Percentiles rank a stretch among this genome's conserved stretches.
These are phyloP conservation scores for Dryas iulia DNA, from an alignment of 1,140 invertebrate species.

Conservation along the genomic window DNA sequence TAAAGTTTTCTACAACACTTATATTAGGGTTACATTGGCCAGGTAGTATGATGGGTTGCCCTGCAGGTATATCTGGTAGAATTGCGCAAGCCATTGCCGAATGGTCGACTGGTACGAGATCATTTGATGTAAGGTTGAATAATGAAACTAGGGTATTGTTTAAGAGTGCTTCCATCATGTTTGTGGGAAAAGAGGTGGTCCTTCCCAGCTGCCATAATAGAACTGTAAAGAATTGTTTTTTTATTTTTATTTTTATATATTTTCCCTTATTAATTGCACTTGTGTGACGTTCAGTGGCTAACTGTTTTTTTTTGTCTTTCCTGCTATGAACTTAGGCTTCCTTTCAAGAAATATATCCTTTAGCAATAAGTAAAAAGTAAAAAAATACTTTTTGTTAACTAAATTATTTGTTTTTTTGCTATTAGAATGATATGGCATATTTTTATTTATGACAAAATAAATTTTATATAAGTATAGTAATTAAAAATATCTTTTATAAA, in stretches of 20 bases:
- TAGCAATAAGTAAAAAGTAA: too few relatives aligned
- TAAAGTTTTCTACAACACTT: slow-evolving; percentile 51
- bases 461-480: background rate
- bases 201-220: slow-evolving; percentile 54
- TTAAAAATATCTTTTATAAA: background rate
- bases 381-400: too few relatives aligned
- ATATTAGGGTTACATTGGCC: slow-evolving; percentile 61
- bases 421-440: too few relatives aligned
- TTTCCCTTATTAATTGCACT: background rate
- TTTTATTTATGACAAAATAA: too few relatives aligned
- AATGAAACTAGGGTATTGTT: slow-evolving; percentile 35
- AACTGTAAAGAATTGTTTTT: slow-evolving; percentile 41
- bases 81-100: slow-evolving; percentile 44
- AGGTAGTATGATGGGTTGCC: slow-evolving; percentile 51
- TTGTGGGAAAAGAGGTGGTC: slow-evolving; percentile 21
- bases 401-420: too few relatives aligned
- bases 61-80: slow-evolving; percentile 45
- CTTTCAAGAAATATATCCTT: too few relatives aligned
- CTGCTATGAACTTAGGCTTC: too few relatives aligned
- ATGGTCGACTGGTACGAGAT: slow-evolving; percentile 41
- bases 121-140: slow-evolving; percentile 33
- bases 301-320: background rate
- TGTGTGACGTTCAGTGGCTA: background rate
- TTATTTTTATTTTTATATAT: background rate
- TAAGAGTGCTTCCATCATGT: slow-evolving; percentile 42